Base-by-base conservation (phyloP, 2,797 vertebrate species). In the Lepidocolaptes lacrymiger region DNA sequence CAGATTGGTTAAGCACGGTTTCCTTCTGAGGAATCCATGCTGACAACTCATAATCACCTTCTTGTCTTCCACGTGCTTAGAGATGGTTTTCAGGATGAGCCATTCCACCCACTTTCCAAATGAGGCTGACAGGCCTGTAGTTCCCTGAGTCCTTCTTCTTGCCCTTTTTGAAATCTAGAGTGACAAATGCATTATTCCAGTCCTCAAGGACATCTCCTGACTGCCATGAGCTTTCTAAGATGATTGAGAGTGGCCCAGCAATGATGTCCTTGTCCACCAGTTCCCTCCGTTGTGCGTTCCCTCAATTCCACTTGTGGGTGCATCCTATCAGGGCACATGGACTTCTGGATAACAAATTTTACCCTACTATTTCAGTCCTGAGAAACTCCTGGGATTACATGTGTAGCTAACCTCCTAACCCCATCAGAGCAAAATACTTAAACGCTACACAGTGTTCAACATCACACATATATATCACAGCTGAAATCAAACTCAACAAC, bases 391-490 rank as follows among this genome's bases (percentile, higher is more conserved):
- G 22, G 19, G 22, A 30, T 74, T 71, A 56, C 61, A 75, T 0
- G 2, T 9, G 13, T 41, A 68, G 27, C 62, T 67, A 88, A 34
- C 7, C 12, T 73, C 46, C 48, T 23, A 68, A n/a, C 6, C 6
- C 63, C 37, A 61, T 32, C 34, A 54, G 30, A 72, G 34, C 41
- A 77, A 67, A 89, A 74, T 9, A 46, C 4, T 20, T 34, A 37
- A 67, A 44, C 67, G 32, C 20, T 34, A 46, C 6, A 16, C 17
- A 8, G 5, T 14, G 5, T 21, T 27, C 75, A 56, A 55, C 2
- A 2, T n/a, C 55, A 59, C n/a, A 44, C 0, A 0, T 19, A 44
- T 2, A 23, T 12, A 66, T 51, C 23, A 26, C 32, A 56, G 44
- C 23, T 3, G 1, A 91, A 79, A 71, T 30, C 21, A 91, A 79